Evolutionary conservation across 2,797 vertebrate species (phyloP), one percentile per base, ranked within the genome.

Genomic region (Netta rufina): DNA sequence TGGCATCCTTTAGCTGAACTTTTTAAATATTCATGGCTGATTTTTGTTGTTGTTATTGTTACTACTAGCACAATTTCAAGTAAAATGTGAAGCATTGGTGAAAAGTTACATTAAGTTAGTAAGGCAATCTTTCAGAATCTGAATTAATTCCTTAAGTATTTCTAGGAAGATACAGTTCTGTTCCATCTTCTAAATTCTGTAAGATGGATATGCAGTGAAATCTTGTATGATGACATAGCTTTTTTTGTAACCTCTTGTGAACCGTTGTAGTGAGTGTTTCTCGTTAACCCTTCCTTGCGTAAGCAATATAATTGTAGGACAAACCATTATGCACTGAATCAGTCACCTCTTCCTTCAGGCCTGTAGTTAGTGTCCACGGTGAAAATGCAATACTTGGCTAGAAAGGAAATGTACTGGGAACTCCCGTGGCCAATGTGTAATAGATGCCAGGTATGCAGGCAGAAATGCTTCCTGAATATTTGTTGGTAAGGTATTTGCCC

Each of bases 371-470:
- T 66, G 12, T 54, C 84, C 45, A 0, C 38, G 41, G 38, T n/a
- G 27, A 61, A 75, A 62, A 89, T 43, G 2, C 8, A 24, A 28
- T 28, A 4, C 8, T 43, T 22, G 72, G 16, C 54, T 88, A 45
- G 25, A 7, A 49, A 7, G 70, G 43, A 60, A 38, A 30, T 19
- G 28, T 57, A 13, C 54, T n/a, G 51, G 62, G 43, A 45, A 19
- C 8, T 93, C 60, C 69, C 17, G 13, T 9, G 43, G 24, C 33
- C 1, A 5, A 0, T 0, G 1, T 36, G 65, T 28, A 53, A 18
- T 30, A 49, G 36, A 21, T 71, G 36, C 11, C 9, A 24, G 70
- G 10, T 61, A 13, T 88, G 80, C 8, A 45, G 70, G 56, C 28
- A 78, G 64, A 69, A 78, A 13, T 32, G 20, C 33, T 83, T 47